Base-by-base conservation (phyloP, 2,797 vertebrate species). In the Tapirus indicus region DNA sequence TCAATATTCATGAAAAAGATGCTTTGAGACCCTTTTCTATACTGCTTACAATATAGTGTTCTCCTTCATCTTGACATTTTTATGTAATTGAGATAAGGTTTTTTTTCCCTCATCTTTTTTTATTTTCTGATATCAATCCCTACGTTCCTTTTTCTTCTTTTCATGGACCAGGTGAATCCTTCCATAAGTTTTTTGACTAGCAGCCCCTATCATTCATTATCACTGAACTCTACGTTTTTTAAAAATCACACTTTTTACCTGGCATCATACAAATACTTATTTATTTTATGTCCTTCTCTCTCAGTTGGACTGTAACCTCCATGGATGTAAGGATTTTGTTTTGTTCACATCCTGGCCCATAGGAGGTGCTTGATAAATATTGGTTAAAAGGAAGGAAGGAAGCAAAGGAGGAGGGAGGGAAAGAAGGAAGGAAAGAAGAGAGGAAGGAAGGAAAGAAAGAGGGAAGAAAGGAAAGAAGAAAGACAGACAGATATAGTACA, bases 31-130 rank as follows among this genome's bases (percentile, higher is more conserved):
- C 32, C 29, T 89, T 69, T 86, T 35, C 25, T 47, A 71, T 25
- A 91, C 23, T n/a, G 32, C 52, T 90, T 71, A 89, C 49, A 83
- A 38, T 71, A 71, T 20, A 78, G 32, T 69, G 27, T 56, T 60
- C 23, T 80, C 56, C n/a, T 49, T 62, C 47, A 80, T 79, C 47
- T 82, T 95, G 82, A 69, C 4, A 49, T 87, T 91, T 90, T 88
- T 5, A 41, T 29, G 62, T 74, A 56, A 58, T 21, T 87, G 23
- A 60, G 56, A 90, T 71, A 66, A 79, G 2, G 7, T n/a, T 85
- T 56, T 52, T 52, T 82, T 66, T 60, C 21, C 11, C 1, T 91
- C 4, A 18, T 74, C 18, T 60, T 77, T 80, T 35, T 54, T 47
- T 21, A 66, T 52, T 41, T 47, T 4, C 13, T 77, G 7, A 11